Base-by-base conservation (phyloP, 1,140 invertebrate species). In the Brevipalpus yothersi region DNA sequence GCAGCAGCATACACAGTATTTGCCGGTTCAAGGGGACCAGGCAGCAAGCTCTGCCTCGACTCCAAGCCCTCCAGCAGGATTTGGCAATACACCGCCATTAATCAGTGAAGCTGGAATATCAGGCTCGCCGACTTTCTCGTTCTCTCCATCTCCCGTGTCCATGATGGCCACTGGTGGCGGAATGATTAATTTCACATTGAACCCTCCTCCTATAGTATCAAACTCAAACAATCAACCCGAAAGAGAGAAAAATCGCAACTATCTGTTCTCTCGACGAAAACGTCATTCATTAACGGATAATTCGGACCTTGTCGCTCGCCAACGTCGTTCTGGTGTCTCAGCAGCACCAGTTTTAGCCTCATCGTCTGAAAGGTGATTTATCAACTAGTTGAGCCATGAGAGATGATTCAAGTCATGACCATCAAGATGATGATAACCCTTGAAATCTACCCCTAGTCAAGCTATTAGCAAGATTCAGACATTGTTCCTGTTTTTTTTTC, bases 261-360 rank as follows among this genome's bases (percentile, higher is more conserved):
- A 51, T 17, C 49, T 19, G 3, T 51, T n/a, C n/a, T 51, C 49
- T 13, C 39, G 43, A 47, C 23, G 62, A 17, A 63, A 63, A 61
- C 43, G 62, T 13, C 55, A 63, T 55, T 63, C 62, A 12, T 54
- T 63, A 11, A 63, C 62, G n/a, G 62, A 63, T 43, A 56, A 58
- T 9, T 47, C 43, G 40, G 58, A 60, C n/a, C 53, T 55, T 21
- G 39, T 39, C 21, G 12, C 19, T 11, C 21, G 53, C 11, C 21
- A 55, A 55, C 43, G 57, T 17, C 17, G 56, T n/a, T 54, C 47
- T 12, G 51, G 51, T 9, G 17, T 62, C 9, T 10, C 40, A 9
- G 43, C 17, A 15, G 21, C 10, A 39, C 15, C 21, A 19, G 4
- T 51, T 5, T 51, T 19, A 17, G n/a, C 49, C 12, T 12, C 12